Evolutionary conservation across 2,888 invertebrate species (phyloP).

Genomic region (Chrysina gloriosa): DNA sequence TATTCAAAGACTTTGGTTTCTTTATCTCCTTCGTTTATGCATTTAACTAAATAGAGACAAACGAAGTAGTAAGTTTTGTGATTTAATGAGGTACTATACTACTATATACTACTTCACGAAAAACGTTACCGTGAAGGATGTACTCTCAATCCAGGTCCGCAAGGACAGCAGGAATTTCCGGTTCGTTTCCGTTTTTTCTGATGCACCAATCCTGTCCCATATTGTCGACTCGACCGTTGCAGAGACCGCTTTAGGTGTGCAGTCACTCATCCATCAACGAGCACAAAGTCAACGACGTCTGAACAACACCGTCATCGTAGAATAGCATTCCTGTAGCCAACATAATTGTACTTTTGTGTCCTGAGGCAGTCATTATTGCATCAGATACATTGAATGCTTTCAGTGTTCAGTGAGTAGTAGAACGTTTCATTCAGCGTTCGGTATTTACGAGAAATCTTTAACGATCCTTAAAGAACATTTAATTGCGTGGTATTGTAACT

Average conservation of each 20-base stretch:
- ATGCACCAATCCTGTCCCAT: conserved; percentile 84
- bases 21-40: no score
- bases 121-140: conserved; percentile 67
- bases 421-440: background rate
- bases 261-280: conserved; percentile 15
- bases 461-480: no score
- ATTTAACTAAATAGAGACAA: no score
- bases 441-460: no score
- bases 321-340: background rate
- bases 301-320: background rate
- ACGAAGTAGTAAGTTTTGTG: no score
- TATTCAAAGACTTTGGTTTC: no score
- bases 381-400: background rate
- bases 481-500: no score
- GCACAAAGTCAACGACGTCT: conserved; percentile 9
- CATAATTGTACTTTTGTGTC: background rate
- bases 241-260: background rate
- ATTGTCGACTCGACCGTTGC: conserved; percentile 55
- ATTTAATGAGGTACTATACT: no score
- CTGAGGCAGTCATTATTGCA: background rate
- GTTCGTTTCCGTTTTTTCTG: conserved; percentile 77
- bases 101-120: no score
- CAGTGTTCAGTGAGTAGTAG: background rate
- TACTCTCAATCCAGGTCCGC: conserved; percentile 70
- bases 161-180: conserved; percentile 70